Evolutionary conservation across 2,888 invertebrate species (phyloP), one percentile per base, ranked within the genome.

Genomic region (Ashinkailepas kermadecensis): DNA sequence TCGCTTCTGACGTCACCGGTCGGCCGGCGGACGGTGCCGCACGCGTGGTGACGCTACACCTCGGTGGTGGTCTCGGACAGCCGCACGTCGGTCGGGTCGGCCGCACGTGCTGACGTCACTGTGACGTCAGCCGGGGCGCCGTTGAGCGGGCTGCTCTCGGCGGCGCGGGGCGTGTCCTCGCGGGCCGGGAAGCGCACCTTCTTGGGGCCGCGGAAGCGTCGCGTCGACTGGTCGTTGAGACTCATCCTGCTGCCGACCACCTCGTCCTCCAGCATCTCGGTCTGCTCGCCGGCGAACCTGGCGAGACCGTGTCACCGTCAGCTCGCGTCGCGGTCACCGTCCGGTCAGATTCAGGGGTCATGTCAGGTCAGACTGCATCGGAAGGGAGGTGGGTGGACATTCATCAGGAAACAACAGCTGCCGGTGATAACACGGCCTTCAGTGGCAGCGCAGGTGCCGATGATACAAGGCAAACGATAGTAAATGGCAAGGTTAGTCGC

Each of bases 241-340:
- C 67, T 70, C n/a, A 81, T 57, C 2, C 54, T 39, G 23, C 65
- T 57, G 67, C 67, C 67, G 13, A 62, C 67, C 56, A 81, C 59
- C 67, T 65, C 81, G 39, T 86, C 86, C 83, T 86, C 86, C 15
- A 85, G 78, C 78, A 86, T 83, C 83, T 89, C 88, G 70, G 87
- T 87, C 84, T 89, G 89, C 80, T 86, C 85, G 83, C 87, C 88
- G 59, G 89, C 89, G 86, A 89, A 89, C 85, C 88, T 88, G 62
- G 39, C 39, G 2, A 4, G 39, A 39, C 89, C 88, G 85, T 89
- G 89, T 81, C 89, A 89, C 88, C 88, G 84, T 10, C 67, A 11
- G 84, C 82, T 82, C 39, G 39, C 39, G 39, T 39, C 39, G 2
- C 2, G 39, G 39, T 39, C 39, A 39, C 39, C 39, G 39, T 3